Evolutionary conservation across 2,888 invertebrate species (phyloP).

Genomic region (Tetranychus piercei): DNA sequence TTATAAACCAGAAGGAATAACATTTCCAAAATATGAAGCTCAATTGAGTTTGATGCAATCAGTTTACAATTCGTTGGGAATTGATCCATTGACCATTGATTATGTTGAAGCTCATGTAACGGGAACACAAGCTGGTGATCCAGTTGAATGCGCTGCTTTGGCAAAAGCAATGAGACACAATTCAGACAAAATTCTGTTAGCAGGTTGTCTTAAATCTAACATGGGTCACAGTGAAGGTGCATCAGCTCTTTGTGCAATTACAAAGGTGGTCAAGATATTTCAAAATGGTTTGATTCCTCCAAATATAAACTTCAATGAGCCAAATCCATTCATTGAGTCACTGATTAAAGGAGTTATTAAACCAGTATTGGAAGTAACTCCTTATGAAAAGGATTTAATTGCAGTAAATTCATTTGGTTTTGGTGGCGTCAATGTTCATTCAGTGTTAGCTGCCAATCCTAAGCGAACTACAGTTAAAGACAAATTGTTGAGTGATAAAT

Average conservation of each 20-base stretch:
- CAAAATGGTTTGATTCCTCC: constrained; percentile 36
- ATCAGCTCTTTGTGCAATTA: constrained; percentile 34
- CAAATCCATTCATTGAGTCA: constrained; percentile 38
- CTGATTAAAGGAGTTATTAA: constrained; percentile 40
- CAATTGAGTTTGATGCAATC: constrained; percentile 42
- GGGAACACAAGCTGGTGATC: constrained; percentile 32
- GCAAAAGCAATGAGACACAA: background rate
- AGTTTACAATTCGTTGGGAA: constrained; percentile 26
- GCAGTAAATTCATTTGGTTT: constrained; percentile 41
- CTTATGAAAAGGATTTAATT: constrained; percentile 35
- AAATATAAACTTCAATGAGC: constrained; percentile 36
- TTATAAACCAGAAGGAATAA: constrained; percentile 69
- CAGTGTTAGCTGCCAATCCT: constrained; percentile 29
- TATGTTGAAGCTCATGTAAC: constrained; percentile 53
- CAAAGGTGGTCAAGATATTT: constrained; percentile 38
- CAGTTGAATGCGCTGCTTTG: constrained; percentile 6
- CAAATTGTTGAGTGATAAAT: constrained; percentile 38
- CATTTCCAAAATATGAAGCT: constrained; percentile 59
- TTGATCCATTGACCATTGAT: constrained; percentile 35
- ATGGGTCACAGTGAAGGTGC: constrained; percentile 41
- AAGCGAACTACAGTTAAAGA: constrained; percentile 35
- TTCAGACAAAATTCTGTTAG: constrained; percentile 44
- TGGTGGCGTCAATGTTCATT: constrained; percentile 36
- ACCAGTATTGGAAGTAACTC: constrained; percentile 30
- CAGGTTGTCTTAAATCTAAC: constrained; percentile 40